These are phyloP conservation scores for Leptopilina clavipes DNA, from an alignment of 1,140 invertebrate species.

Conservation along the genomic window DNA sequence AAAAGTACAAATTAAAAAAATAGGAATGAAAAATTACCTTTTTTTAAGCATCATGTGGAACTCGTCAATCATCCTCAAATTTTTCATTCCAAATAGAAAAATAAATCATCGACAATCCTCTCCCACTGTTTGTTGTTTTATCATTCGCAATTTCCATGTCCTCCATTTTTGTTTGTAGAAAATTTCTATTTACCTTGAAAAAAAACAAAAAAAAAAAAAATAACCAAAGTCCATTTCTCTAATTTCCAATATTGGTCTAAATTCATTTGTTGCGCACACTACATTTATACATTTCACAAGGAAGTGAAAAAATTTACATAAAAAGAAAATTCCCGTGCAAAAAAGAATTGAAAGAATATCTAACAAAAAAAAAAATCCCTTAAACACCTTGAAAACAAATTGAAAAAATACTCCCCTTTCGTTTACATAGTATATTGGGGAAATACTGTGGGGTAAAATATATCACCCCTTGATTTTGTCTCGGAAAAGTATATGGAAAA, in stretches of 20 bases:
- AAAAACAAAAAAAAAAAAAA: slow-evolving; percentile 39
- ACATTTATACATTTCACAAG: too few relatives aligned
- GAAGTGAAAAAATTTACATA: slow-evolving; percentile 16
- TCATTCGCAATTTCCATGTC: background rate
- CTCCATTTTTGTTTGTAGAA: slow-evolving; percentile 37
- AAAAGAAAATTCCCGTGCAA: slow-evolving; percentile 32
- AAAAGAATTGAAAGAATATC: too few relatives aligned
- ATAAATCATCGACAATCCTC: background rate
- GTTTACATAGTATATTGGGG: too few relatives aligned
- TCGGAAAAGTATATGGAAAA: too few relatives aligned
- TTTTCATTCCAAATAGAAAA: background rate
- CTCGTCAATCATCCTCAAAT: slow-evolving; percentile 16
- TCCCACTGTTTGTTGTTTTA: background rate
- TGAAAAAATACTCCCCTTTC: too few relatives aligned
- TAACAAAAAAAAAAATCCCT: too few relatives aligned
- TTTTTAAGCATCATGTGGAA: slow-evolving; percentile 22
- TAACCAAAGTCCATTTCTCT: background rate
- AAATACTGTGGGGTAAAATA: too few relatives aligned
- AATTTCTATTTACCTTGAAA: slow-evolving; percentile 43
- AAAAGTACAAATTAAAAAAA: background rate
- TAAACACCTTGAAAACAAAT: too few relatives aligned
- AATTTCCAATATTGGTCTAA: background rate
- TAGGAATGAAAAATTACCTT: background rate
- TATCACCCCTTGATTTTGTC: too few relatives aligned
- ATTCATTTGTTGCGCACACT: slow-evolving; percentile 27